Evolutionary conservation across 1,140 invertebrate genomes (phyloP).

Genomic region (Lepidurus apus): DNA sequence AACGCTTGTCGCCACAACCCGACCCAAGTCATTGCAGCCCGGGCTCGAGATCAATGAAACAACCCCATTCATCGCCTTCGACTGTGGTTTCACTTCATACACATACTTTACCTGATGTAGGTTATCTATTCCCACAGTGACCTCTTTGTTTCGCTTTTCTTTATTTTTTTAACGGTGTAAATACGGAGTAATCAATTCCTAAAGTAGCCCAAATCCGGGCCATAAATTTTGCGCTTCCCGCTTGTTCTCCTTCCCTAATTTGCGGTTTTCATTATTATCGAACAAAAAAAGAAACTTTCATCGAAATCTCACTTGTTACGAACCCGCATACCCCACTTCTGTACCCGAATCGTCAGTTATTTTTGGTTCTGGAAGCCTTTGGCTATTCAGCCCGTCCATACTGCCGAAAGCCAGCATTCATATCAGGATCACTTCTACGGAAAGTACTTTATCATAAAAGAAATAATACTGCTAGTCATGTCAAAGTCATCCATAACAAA

Average conservation of each 20-base stretch:
- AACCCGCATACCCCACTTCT: not conserved
- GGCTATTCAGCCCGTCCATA: not conserved
- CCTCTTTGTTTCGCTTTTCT: not conserved
- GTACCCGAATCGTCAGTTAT: not conserved
- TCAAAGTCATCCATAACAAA: not conserved
- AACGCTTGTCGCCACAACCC: not conserved
- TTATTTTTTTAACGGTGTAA: not conserved
- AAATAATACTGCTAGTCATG: not conserved
- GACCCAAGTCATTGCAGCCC: not conserved
- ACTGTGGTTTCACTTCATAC: not conserved
- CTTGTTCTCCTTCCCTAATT: not conserved
- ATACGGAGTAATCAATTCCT: not conserved
- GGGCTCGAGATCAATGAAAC: not conserved
- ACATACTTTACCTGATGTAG: not conserved
- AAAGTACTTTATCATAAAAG: not conserved
- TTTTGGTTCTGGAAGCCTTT: not conserved
- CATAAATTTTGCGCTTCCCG: not conserved
- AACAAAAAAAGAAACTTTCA: not conserved
- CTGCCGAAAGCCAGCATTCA: not conserved
- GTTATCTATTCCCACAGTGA: slow-evolving; percentile 8
- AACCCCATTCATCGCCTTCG: not conserved
- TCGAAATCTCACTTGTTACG: not conserved
- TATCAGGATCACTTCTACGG: not conserved
- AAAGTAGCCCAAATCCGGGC: not conserved
- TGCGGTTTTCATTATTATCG: not conserved